Evolutionary conservation across 2,113 vertebrate genomes (phyloP).

Genomic region (Fulica atra): DNA sequence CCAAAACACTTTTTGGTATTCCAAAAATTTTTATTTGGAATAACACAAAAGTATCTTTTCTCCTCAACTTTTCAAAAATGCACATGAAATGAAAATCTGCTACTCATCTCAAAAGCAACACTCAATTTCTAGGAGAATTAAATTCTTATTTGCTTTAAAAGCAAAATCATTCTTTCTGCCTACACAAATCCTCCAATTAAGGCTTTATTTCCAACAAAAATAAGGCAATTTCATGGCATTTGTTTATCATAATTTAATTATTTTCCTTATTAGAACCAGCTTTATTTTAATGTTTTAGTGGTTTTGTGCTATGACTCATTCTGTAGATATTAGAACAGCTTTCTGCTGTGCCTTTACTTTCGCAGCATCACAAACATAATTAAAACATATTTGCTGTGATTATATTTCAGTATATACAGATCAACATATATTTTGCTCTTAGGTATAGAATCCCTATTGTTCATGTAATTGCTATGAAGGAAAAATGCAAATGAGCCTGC

Average conservation of each 20-base stretch:
- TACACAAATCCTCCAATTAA: constrained; percentile 51
- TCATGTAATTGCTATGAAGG: constrained; percentile 24
- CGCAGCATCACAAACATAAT: constrained; percentile 5
- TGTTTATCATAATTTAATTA: constrained; percentile 56
- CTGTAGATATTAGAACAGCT: neutral
- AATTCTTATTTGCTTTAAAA: constrained; percentile 24
- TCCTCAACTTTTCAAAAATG: neutral
- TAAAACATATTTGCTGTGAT: constrained; percentile 40
- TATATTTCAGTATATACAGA: constrained; percentile 28
- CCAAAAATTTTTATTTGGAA: neutral
- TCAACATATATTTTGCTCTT: constrained; percentile 53
- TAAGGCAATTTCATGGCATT: constrained; percentile 16
- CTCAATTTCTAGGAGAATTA: neutral
- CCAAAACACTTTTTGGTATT: neutral
- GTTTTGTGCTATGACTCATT: constrained; percentile 17
- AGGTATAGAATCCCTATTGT: constrained; percentile 42
- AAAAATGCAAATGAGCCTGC: constrained; percentile 56
- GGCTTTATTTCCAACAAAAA: constrained; percentile 13
- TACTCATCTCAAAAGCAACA: neutral
- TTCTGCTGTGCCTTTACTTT: neutral
- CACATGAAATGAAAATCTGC: neutral
- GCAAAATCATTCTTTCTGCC: neutral
- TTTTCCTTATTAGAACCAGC: constrained; percentile 43
- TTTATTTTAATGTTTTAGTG: constrained; percentile 19
- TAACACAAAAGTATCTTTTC: neutral